Evolutionary conservation across 2,113 vertebrate species (phyloP).

Genomic region (Campylomormyrus tamandua): DNA sequence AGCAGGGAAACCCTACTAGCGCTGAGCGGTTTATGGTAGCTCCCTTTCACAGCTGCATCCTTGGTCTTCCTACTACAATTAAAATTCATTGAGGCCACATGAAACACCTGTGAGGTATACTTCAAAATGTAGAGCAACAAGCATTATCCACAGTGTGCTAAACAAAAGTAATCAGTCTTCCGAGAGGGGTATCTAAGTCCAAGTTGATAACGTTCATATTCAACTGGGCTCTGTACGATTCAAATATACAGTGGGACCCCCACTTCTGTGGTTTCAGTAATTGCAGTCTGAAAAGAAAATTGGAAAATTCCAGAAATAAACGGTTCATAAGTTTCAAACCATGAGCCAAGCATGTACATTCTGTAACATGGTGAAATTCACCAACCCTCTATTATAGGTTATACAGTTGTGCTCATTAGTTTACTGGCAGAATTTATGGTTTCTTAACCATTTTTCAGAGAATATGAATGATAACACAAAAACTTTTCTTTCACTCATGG

Average conservation of each 20-base stretch:
- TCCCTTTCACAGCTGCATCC: background rate
- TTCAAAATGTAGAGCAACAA: background rate
- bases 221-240: background rate
- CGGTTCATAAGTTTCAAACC: too few species aligned
- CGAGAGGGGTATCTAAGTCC: background rate
- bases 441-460: too few species aligned
- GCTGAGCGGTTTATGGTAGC: background rate
- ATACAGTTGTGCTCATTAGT: too few species aligned
- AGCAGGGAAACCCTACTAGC: background rate
- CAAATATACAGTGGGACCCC: background rate
- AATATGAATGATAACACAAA: too few species aligned
- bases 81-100: background rate
- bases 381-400: too few species aligned
- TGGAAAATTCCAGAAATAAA: background rate
- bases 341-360: too few species aligned
- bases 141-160: background rate
- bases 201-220: background rate
- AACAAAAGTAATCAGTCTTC: background rate
- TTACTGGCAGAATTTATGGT: too few species aligned
- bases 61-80: background rate
- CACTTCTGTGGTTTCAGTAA: background rate
- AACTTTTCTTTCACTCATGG: too few species aligned
- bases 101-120: background rate
- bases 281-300: background rate
- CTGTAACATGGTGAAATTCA: too few species aligned